Base-by-base conservation (phyloP, 2,113 vertebrate species). In the Albula glossodonta region DNA sequence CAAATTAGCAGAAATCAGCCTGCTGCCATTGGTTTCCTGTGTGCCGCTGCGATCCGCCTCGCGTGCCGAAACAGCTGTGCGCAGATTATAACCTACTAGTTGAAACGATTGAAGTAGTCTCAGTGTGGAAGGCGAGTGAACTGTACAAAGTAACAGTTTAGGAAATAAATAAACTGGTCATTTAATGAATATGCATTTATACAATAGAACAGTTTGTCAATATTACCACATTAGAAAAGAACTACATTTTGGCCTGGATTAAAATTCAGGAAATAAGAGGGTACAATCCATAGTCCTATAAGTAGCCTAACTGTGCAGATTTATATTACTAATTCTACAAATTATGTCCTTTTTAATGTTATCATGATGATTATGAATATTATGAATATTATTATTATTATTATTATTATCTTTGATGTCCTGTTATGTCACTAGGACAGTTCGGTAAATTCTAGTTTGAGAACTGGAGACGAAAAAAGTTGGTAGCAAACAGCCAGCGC, bases 41-140 rank as follows among this genome's bases (percentile, higher is more conserved):
- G 91, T 94, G 93, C 94, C 83, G 89, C 93, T 93, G 86, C 89
- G 92, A 92, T 93, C 92, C 91, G 92, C 92, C 93, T 96, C 96
- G 95, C 95, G 96, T 96, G 96, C 95, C 95, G 90, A 87, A 90
- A 92, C 95, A 93, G 95, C 92, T 85, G 93, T 92, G 78, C 49
- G 25, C 78, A 79, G 78, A 79, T 79, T 79, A 79, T 13, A 5
- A 79, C 31, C 12, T 50, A 48, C 78, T 79, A 17, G 12, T 19
- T 79, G 41, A 49, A 48, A 50, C 31, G 78, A 49, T 79, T 49
- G 13, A 79, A 79, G 60, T 66, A 25, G 11, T 10, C 6, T 48
- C 5, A 11, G 49, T 50, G 49, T 79, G 48, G 41, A 50, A 79
- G 50, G 4, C 4, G 12, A 79, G 50, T 49, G 50, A 15, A 19